A percentile compares a stretch with the other conserved stretches of the same genome.
Conservation (phyloP, 1,140 invertebrate genomes). For the Rhynchophorus ferrugineus region DNA sequence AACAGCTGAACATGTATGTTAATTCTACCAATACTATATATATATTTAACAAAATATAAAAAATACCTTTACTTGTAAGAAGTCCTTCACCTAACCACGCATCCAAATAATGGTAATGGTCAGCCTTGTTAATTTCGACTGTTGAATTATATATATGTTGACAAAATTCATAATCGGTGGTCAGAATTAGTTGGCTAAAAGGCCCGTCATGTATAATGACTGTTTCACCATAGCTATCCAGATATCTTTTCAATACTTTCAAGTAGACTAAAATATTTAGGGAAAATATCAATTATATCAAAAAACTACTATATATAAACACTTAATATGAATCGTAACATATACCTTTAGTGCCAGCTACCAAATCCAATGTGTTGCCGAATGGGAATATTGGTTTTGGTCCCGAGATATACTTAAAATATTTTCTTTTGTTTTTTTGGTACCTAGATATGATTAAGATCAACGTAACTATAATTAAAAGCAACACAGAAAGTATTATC, state of each 20-base stretch:
- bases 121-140: conserved; percentile 65
- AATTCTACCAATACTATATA: too few species aligned
- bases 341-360: neutral
- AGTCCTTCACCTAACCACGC: conserved; percentile 74
- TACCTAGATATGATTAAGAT: too few species aligned
- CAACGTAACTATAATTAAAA: too few species aligned
- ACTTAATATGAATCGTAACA: too few species aligned
- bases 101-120: conserved; percentile 64
- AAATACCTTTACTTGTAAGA: conserved; percentile 56
- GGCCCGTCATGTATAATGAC: conserved; percentile 8
- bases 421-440: too few species aligned
- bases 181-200: conserved; percentile 12
- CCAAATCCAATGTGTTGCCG: neutral
- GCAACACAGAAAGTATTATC: too few species aligned
- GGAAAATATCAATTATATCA: too few species aligned
- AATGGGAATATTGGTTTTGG: neutral
- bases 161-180: conserved; percentile 25
- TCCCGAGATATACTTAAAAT: neutral
- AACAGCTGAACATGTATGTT: too few species aligned
- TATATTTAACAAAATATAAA: too few species aligned
- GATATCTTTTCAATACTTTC: conserved; percentile 11
- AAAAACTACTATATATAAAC: too few species aligned
- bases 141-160: conserved; percentile 56
- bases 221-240: conserved; percentile 18
- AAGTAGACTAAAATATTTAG: conserved; percentile 22